Evolutionary conservation across 2,113 vertebrate genomes (phyloP).

Genomic region (Cyprinodon brontotheroides): DNA sequence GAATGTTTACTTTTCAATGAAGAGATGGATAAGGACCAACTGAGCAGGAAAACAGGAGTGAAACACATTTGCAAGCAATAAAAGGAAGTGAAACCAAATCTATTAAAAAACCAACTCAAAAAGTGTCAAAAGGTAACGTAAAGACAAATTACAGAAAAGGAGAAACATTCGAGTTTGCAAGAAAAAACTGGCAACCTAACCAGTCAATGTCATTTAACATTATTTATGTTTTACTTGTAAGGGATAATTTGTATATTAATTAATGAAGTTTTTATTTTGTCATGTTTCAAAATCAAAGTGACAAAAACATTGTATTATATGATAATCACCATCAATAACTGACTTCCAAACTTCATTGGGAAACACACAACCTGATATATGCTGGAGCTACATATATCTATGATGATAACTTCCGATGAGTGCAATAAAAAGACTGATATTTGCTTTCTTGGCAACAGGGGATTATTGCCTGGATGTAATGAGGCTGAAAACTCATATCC

Average conservation of each 20-base stretch:
- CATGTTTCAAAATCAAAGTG: background rate
- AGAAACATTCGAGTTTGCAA: background rate
- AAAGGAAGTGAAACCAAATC: background rate
- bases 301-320: background rate
- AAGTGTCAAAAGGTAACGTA: background rate
- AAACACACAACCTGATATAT: background rate
- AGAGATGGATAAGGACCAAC: no score
- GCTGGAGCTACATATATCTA: background rate
- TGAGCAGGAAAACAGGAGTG: background rate
- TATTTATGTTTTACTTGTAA: no score
- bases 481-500: slow-evolving; percentile 6
- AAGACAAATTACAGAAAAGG: background rate
- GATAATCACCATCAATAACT: background rate
- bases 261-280: background rate
- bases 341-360: background rate
- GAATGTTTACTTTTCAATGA: background rate
- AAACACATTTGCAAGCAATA: background rate
- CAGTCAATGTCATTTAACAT: background rate
- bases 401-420: background rate
- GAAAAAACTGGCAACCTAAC: background rate
- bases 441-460: background rate
- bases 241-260: background rate
- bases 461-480: background rate
- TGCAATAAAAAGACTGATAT: slow-evolving; percentile 3
- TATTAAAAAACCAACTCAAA: background rate